A percentile compares a stretch with the other conserved stretches of the same genome.
Evolutionary conservation across 2,797 vertebrate genomes (phyloP).

Genomic region (Choloepus didactylus): DNA sequence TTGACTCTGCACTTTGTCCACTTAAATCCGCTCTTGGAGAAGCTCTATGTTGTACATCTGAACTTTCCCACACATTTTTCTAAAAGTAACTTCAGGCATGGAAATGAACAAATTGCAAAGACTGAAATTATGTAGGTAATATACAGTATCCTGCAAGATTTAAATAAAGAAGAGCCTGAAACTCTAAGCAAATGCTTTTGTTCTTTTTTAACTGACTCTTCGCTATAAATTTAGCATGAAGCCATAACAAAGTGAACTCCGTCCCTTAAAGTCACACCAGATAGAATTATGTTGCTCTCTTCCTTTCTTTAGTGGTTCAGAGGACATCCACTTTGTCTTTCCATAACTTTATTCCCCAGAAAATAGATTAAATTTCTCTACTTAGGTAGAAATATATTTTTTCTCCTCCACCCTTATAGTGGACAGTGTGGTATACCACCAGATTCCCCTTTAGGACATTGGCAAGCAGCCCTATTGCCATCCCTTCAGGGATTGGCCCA

Average conservation of each 20-base stretch:
- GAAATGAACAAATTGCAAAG: not conserved
- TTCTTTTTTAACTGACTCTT: not conserved
- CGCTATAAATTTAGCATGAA: too few species aligned
- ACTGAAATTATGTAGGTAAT: not conserved
- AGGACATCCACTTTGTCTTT: not conserved
- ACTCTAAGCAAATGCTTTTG: not conserved
- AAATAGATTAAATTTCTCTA: too few species aligned
- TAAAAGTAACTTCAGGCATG: not conserved
- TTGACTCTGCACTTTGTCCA: too few species aligned
- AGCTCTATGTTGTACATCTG: not conserved
- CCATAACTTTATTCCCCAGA: too few species aligned
- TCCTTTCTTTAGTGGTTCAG: not conserved
- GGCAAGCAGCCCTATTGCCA: too few species aligned
- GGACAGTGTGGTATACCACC: too few species aligned
- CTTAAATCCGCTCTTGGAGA: not conserved
- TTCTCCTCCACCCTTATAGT: too few species aligned
- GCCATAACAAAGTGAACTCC: too few species aligned
- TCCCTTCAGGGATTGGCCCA: too few species aligned
- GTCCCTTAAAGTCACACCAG: not conserved
- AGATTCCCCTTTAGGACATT: too few species aligned
- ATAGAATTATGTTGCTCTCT: too few species aligned
- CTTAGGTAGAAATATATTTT: too few species aligned
- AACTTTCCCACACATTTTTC: not conserved
- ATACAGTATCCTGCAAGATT: not conserved
- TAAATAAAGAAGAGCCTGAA: not conserved